Evolutionary conservation across 2,797 vertebrate species (phyloP).

Genomic region (Linurgus olivaceus): DNA sequence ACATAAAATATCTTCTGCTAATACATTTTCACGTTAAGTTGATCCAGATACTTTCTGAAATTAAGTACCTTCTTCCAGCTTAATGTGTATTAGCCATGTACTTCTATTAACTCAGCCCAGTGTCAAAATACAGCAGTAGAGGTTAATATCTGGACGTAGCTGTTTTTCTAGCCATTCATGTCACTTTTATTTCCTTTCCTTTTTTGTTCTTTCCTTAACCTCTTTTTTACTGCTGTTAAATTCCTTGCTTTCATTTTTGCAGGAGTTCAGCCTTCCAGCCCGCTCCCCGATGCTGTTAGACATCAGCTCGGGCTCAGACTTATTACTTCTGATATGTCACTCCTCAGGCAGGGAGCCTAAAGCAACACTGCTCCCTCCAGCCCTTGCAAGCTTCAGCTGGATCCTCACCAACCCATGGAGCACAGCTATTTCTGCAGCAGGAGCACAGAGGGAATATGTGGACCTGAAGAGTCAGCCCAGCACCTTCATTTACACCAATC

Average conservation of each 20-base stretch:
- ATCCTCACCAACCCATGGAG: not conserved
- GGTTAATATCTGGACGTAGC: not conserved
- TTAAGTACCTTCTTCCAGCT: not conserved
- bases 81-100: not conserved
- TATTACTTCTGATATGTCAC: slow-evolving; percentile 65
- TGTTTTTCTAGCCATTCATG: slow-evolving; percentile 39
- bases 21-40: not conserved
- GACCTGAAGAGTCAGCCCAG: not conserved
- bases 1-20: not conserved
- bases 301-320: slow-evolving; percentile 55
- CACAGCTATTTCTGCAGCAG: slow-evolving; percentile 2
- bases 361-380: slow-evolving; percentile 61
- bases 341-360: slow-evolving; percentile 58
- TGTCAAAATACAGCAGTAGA: not conserved
- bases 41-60: not conserved
- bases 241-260: slow-evolving; percentile 58
- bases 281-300: not conserved
- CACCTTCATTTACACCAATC: not conserved
- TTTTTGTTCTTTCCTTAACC: slow-evolving; percentile 48
- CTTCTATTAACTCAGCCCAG: not conserved
- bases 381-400: slow-evolving; percentile 38
- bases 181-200: slow-evolving; percentile 48
- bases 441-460: not conserved
- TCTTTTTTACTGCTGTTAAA: slow-evolving; percentile 60
- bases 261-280: slow-evolving; percentile 52